These are phyloP conservation scores for Alethe castanea DNA, from an alignment of 2,113 vertebrate species.

Conservation along the genomic window DNA sequence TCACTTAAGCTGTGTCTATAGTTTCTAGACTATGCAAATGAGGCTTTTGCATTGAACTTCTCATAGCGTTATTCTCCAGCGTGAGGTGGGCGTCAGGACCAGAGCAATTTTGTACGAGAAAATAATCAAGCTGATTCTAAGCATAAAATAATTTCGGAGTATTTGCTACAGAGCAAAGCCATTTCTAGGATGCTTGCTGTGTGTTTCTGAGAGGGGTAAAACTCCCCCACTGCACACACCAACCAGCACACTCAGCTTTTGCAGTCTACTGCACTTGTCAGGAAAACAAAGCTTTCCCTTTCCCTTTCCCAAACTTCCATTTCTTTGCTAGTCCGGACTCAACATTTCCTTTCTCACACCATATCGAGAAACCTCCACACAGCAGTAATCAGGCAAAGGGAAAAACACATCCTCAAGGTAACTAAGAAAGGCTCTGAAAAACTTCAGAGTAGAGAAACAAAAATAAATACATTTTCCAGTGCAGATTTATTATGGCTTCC, in stretches of 20 bases:
- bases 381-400: neutral
- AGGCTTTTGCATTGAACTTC: neutral
- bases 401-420: neutral
- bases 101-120: neutral
- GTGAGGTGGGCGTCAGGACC: neutral
- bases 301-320: neutral
- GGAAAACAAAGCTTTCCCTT: neutral
- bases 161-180: neutral
- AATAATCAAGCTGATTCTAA: neutral
- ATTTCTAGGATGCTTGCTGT: neutral
- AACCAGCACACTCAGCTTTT: neutral
- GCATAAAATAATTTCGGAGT: neutral
- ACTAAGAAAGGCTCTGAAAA: neutral
- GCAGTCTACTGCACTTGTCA: neutral
- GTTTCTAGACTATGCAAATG: neutral
- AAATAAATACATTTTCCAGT: neutral
- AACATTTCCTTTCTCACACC: neutral
- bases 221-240: neutral
- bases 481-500: conserved; percentile 24
- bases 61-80: neutral
- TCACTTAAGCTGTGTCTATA: neutral
- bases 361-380: neutral
- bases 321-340: neutral
- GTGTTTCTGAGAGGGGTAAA: neutral
- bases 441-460: neutral